Percentiles rank a stretch among this genome's conserved stretches.
Conservation (phyloP, 1,140 invertebrate genomes). For the Aphidius ervi region DNA sequence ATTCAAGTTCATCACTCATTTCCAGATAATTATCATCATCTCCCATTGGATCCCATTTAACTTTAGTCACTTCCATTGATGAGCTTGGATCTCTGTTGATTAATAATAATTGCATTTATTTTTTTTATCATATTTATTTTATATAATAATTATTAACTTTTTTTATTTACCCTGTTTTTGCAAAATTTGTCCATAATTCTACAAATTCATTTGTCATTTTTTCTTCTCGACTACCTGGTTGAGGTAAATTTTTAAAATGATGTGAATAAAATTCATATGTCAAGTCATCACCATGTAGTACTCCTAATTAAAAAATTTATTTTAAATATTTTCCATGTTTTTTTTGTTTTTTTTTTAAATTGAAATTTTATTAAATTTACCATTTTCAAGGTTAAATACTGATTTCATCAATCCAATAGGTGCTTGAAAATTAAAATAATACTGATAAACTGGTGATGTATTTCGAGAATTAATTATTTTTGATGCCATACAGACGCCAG, state of each 20-base stretch:
- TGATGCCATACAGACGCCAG: slow-evolving; percentile 25
- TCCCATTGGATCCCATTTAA: slow-evolving; percentile 48
- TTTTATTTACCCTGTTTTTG: slow-evolving; percentile 51
- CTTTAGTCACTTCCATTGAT: slow-evolving; percentile 35
- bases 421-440: slow-evolving; percentile 37
- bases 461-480: slow-evolving; percentile 34
- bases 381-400: slow-evolving; percentile 30
- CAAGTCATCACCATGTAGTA: slow-evolving; percentile 67
- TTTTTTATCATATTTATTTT: no score
- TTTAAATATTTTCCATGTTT: no score
- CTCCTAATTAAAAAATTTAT: slow-evolving; percentile 38
- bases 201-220: slow-evolving; percentile 44
- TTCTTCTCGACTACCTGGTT: slow-evolving; percentile 30
- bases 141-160: background rate
- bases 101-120: no score
- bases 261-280: slow-evolving; percentile 61
- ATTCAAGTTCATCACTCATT: slow-evolving; percentile 43
- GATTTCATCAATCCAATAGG: slow-evolving; percentile 39
- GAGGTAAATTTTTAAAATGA: slow-evolving; percentile 37
- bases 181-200: slow-evolving; percentile 54
- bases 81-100: slow-evolving; percentile 51
- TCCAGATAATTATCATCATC: slow-evolving; percentile 46
- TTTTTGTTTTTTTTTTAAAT: slow-evolving; percentile 2
- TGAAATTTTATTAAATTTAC: slow-evolving; percentile 24
- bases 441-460: slow-evolving; percentile 41